Evolutionary conservation across 2,113 vertebrate species (phyloP).

Genomic region (Syngnathus typhle): DNA sequence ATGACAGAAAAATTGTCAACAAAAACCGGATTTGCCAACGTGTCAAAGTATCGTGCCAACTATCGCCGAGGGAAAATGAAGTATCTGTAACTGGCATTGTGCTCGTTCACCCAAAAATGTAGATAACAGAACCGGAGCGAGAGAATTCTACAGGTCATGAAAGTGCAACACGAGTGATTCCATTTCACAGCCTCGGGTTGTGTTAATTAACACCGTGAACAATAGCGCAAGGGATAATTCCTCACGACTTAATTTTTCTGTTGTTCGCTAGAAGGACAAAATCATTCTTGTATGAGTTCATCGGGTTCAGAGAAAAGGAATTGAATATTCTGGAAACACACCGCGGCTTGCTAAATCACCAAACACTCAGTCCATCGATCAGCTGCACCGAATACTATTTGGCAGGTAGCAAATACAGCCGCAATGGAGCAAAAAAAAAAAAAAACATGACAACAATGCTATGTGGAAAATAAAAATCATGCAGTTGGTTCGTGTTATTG

Average conservation of each 20-base stretch:
- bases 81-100: neutral
- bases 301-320: constrained; percentile 6
- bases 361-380: neutral
- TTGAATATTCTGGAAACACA: neutral
- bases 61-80: too few species aligned
- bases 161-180: constrained; percentile 10
- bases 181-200: constrained; percentile 7
- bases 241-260: constrained; percentile 12
- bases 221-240: constrained; percentile 16
- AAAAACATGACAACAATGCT: neutral
- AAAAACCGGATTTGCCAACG: too few species aligned
- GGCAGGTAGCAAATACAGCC: neutral
- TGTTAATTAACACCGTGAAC: constrained; percentile 24
- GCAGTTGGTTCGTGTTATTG: neutral
- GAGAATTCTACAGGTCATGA: neutral
- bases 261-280: neutral
- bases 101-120: neutral
- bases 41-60: too few species aligned
- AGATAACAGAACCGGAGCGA: neutral
- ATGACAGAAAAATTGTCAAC: too few species aligned
- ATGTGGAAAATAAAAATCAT: neutral
- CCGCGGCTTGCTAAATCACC: neutral
- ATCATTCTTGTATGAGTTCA: neutral
- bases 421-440: neutral
- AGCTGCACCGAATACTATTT: neutral